Evolutionary conservation across 2,113 vertebrate species (phyloP).

Genomic region (Chascanopsetta lugubris): DNA sequence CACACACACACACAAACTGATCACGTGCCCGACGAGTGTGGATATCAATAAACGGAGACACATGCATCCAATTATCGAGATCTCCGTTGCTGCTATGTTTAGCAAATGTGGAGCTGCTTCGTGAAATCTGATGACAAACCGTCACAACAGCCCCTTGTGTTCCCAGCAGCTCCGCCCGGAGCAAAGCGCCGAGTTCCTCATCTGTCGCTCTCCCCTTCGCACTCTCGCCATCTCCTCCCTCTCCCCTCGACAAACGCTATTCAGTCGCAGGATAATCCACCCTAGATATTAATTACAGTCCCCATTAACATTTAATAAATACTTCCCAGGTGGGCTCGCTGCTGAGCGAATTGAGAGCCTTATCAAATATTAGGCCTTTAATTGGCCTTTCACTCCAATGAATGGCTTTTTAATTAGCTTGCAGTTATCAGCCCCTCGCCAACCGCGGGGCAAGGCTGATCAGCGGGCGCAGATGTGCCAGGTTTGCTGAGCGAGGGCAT

Average conservation of each 20-base stretch:
- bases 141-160: constrained; percentile 18
- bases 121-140: constrained; percentile 7
- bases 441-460: constrained; percentile 65
- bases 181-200: constrained; percentile 50
- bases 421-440: constrained; percentile 71
- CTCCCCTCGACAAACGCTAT: constrained; percentile 58
- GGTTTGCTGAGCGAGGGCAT: constrained; percentile 73
- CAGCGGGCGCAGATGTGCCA: constrained; percentile 63
- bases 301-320: constrained; percentile 80
- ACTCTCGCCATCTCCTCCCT: constrained; percentile 4
- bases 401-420: constrained; percentile 81
- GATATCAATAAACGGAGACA: constrained; percentile 24
- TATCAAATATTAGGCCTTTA: constrained; percentile 81
- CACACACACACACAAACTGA: neutral
- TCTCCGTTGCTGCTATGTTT: constrained; percentile 33
- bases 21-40: constrained; percentile 3
- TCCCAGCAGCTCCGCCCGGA: constrained; percentile 17
- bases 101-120: constrained; percentile 1
- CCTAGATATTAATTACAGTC: constrained; percentile 79
- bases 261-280: constrained; percentile 63
- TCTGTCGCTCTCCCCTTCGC: constrained; percentile 35
- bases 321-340: constrained; percentile 77
- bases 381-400: constrained; percentile 79
- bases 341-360: constrained; percentile 73
- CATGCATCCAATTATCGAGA: constrained; percentile 18